Evolutionary conservation across 2,888 invertebrate genomes (phyloP).

Genomic region (Notocelia uddmanniana): DNA sequence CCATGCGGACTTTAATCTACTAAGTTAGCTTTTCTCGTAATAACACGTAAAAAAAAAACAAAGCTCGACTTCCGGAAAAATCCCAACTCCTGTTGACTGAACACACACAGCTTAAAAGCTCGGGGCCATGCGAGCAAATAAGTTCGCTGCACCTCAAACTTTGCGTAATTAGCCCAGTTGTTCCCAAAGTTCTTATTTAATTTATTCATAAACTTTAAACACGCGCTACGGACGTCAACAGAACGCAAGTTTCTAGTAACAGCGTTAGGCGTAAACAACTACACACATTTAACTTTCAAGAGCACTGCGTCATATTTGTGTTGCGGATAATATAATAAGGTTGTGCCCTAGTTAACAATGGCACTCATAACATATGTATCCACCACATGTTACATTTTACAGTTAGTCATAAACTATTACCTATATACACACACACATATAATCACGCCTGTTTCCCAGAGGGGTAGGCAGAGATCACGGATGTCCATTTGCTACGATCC

Average conservation of each 20-base stretch:
- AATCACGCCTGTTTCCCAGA: no score
- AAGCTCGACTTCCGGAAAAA: constrained; percentile 15
- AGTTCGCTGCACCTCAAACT: constrained; percentile 44
- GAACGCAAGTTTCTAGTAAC: constrained; percentile 33
- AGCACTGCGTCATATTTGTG: constrained; percentile 10
- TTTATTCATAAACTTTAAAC: constrained; percentile 44
- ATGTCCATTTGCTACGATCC: no score
- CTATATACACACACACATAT: no score
- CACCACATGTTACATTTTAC: no score
- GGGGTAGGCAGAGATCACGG: no score
- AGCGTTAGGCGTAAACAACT: constrained; percentile 1
- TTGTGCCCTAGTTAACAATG: constrained; percentile 6
- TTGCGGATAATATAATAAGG: constrained; percentile 3
- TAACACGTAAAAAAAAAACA: constrained; percentile 14
- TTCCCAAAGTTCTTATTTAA: constrained; percentile 39
- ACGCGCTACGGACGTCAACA: constrained; percentile 22
- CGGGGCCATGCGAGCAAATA: constrained; percentile 29
- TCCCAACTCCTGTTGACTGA: constrained; percentile 8
- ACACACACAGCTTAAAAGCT: constrained; percentile 29
- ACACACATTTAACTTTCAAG: constrained; percentile 12
- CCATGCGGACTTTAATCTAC: constrained; percentile 1
- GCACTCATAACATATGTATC: neutral
- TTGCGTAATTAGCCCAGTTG: constrained; percentile 42
- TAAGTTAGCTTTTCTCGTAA: constrained; percentile 13
- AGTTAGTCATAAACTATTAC: no score